Base-by-base conservation (phyloP, 2,113 vertebrate genomes). In the Solea senegalensis region DNA sequence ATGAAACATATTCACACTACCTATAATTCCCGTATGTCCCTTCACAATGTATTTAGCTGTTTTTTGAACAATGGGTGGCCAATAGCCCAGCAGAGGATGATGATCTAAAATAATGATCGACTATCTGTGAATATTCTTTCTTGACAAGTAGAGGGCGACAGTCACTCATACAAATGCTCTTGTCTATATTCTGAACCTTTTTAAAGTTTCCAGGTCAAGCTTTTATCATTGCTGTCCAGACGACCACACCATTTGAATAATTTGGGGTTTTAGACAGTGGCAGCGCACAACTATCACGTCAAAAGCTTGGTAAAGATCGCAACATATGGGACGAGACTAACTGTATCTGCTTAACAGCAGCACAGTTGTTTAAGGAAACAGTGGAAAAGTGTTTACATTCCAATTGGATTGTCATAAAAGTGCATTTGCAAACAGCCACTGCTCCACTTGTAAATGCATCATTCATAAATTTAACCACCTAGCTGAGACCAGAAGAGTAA, bases 1-100 rank as follows among this genome's bases (percentile, higher is more conserved):
- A 92, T 75, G 66, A 90, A 86, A 86, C 85, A 72, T 91, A 90
- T 75, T 89, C 90, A 92, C 88, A 91, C 88, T 87, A 89, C 87
- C 87, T 91, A 84, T 85, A 82, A 74, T 75, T 67, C 80, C 79
- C 83, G 34, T 59, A 74, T 79, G 65, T 65, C 84, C 80, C 74
- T 72, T 86, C 90, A 90, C 84, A 57, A 87, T 86, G 84, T 90
- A 90, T 90, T 82, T 89, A 90, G 66, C 84, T 69, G 81, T 81
- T 88, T 84, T 84, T 85, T 80, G 59, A 89, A 87, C 84, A 88
- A 86, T 72, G 79, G 82, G 82, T 77, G 52, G 64, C 72, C 69
- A 72, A 27, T 63, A 83, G 74, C 82, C 79, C 53, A 9, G 83
- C 76, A 41, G 57, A 80, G 50, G 65, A 77, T 74, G 65, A 69